A percentile compares a stretch with the other conserved stretches of the same genome.
phyloP scores from a whole-genome alignment of 2,113 vertebrate species.

The Trogon melanurus region DNA sequence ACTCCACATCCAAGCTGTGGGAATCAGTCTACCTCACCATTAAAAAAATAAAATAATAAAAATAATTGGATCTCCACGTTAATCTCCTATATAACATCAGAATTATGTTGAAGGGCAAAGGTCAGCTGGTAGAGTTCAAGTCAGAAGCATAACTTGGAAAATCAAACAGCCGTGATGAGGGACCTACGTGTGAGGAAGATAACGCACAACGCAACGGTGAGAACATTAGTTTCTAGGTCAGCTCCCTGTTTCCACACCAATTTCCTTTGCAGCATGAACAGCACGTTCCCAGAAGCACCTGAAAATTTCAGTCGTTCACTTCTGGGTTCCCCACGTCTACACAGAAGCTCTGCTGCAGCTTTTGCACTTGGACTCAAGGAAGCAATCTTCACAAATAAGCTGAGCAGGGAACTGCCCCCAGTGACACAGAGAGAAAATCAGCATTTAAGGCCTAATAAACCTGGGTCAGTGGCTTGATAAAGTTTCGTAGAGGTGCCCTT shows the following conservation, averaged over 20 bases:
- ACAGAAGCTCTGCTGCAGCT: not conserved
- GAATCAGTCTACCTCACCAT: not conserved
- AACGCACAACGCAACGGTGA: accelerated
- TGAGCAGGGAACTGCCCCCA: not conserved
- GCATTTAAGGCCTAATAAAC: not conserved
- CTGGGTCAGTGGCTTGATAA: not conserved
- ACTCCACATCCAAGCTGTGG: not conserved
- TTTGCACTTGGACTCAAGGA: not conserved
- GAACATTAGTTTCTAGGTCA: not conserved
- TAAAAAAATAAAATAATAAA: not conserved
- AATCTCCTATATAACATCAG: not conserved
- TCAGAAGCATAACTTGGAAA: not conserved
- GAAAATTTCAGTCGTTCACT: not conserved
- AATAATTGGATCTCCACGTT: not conserved
- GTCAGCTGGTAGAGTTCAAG: not conserved
- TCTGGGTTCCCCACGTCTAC: not conserved
- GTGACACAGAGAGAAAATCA: not conserved
- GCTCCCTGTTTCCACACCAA: not conserved
- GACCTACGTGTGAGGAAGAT: not conserved
- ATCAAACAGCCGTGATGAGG: not conserved
- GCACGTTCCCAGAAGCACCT: not conserved
- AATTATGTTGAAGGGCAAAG: not conserved
- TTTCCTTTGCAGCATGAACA: not conserved
- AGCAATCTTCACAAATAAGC: not conserved
- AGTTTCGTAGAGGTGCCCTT: not conserved